Conservation (phyloP, 2,113 vertebrate genomes). For the Clarias macrocephalus region DNA sequence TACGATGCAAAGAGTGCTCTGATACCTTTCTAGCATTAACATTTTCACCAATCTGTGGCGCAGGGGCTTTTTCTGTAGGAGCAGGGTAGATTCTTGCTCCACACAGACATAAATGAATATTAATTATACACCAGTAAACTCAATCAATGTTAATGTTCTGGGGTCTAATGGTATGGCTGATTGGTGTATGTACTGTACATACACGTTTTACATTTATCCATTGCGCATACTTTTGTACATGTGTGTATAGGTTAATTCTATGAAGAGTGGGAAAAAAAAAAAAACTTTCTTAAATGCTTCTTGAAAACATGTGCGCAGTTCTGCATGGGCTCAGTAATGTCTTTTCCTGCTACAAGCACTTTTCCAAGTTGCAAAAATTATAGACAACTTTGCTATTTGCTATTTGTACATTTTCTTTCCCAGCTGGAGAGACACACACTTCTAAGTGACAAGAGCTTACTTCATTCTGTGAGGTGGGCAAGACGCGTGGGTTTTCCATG, state of each 20-base stretch:
- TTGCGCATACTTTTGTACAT: background rate
- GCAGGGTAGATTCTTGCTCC: too few relatives aligned
- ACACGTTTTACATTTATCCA: background rate
- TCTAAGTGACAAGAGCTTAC: slow-evolving; percentile 61
- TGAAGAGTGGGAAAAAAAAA: background rate
- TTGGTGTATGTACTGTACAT: background rate
- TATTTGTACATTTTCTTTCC: background rate
- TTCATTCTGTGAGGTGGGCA: slow-evolving; percentile 78
- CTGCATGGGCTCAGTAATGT: background rate
- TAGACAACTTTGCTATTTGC: background rate
- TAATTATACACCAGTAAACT: too few relatives aligned
- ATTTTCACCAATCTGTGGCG: too few relatives aligned
- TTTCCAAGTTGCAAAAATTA: background rate
- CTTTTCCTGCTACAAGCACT: background rate
- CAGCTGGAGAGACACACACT: too few relatives aligned
- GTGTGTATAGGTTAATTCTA: background rate
- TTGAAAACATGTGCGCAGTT: background rate
- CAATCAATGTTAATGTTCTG: too few relatives aligned
- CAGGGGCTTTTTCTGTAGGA: too few relatives aligned
- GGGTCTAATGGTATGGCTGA: too few relatives aligned
- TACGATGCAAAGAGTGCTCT: too few relatives aligned
- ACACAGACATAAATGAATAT: too few relatives aligned
- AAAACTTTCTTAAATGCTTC: background rate
- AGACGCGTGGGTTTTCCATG: slow-evolving; percentile 77
- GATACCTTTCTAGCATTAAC: too few relatives aligned